Evolutionary conservation across 2,113 vertebrate species (phyloP).

Genomic region (Pygoscelis antarcticus): DNA sequence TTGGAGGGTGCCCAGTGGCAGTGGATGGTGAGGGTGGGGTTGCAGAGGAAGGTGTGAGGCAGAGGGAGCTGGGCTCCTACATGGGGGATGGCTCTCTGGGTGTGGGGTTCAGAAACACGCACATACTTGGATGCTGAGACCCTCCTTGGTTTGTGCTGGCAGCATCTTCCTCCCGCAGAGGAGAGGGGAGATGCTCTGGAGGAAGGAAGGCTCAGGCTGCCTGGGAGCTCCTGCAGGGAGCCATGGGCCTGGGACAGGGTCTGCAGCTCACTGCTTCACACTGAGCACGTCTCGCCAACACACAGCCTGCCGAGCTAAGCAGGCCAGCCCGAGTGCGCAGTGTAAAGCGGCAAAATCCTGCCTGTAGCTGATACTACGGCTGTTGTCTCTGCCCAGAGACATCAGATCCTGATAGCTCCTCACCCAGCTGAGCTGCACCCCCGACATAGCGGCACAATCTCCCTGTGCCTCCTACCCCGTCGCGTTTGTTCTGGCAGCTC

Average conservation of each 20-base stretch:
- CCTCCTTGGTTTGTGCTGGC: background rate
- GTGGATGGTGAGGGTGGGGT: background rate
- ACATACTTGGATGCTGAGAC: background rate
- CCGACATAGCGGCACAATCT: fast-evolving
- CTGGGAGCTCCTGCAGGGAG: background rate
- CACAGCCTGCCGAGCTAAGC: background rate
- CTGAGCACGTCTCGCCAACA: background rate
- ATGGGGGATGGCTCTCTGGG: background rate
- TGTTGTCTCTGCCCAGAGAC: background rate
- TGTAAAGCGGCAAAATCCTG: background rate
- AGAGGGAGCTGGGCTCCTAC: background rate
- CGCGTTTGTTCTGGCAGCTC: background rate
- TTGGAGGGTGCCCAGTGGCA: background rate
- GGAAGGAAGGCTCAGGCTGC: background rate
- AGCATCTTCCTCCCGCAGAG: background rate
- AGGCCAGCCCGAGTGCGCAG: fast-evolving
- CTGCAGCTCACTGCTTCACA: background rate
- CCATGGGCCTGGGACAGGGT: background rate
- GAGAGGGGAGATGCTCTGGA: background rate
- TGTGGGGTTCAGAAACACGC: background rate
- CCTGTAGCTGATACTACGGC: background rate
- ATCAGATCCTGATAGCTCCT: background rate
- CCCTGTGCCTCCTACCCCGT: background rate
- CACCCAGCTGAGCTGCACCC: background rate
- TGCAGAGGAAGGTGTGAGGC: background rate